Evolutionary conservation across 2,113 vertebrate species (phyloP).

Genomic region (Burhinus oedicnemus): DNA sequence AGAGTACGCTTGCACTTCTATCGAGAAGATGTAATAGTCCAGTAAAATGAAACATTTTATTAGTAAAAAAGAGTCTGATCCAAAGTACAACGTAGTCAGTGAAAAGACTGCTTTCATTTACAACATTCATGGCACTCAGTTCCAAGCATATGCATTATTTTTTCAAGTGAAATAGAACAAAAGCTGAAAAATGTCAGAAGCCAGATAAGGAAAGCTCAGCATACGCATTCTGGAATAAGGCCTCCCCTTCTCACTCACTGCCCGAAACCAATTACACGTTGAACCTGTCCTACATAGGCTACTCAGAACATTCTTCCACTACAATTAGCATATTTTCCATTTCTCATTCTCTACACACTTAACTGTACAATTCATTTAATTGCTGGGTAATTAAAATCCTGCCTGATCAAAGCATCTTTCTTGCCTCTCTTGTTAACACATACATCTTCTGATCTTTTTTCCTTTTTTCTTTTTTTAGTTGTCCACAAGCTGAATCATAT

Average conservation of each 20-base stretch:
- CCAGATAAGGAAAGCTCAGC: not conserved
- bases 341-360: not conserved
- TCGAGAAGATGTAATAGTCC: accelerated
- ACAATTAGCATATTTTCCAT: not conserved
- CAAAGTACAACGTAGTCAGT: not conserved
- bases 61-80: not conserved
- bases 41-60: not conserved
- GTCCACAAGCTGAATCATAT: not conserved
- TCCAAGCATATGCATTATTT: not conserved
- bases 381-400: constrained; percentile 24
- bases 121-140: not conserved
- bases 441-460: not conserved
- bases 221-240: not conserved
- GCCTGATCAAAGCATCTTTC: constrained; percentile 32
- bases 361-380: not conserved
- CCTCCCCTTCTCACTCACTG: not conserved
- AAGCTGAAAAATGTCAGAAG: not conserved
- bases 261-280: not conserved
- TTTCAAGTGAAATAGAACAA: not conserved
- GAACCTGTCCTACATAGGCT: not conserved
- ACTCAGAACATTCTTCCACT: not conserved
- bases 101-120: not conserved
- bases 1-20: not conserved
- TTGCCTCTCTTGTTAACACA: not conserved
- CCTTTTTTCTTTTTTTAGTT: not conserved